Evolutionary conservation across 1,140 invertebrate genomes (phyloP), one percentile per base, ranked within the genome.

Genomic region (Leptinotarsa lineolata): DNA sequence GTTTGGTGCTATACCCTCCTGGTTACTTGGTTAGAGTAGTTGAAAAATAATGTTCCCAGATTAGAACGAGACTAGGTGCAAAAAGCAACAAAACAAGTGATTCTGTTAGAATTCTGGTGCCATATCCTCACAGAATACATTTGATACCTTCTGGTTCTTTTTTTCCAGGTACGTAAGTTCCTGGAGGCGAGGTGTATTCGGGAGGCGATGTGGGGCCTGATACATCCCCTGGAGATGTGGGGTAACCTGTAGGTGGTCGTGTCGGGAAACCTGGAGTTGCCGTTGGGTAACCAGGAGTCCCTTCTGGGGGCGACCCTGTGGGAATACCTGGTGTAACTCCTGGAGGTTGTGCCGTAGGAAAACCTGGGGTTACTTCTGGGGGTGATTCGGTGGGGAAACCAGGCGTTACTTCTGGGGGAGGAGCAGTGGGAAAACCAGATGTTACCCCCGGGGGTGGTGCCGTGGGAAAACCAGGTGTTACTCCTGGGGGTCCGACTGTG

Each of bases 141-240:
- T 78, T 70, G 73, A 68, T 58, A 69, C 68, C 21, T 63, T 68
- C 48, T 74, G 70, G 21, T 74, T 77, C 64, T 75, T 75, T 65
- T 75, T 76, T 21, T 75, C 68, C 71, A 72, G 70, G 72, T 81
- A 77, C 72, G 8, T 70, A 70, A 39, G 72, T 30, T 48, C 72
- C 75, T 65, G 68, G 72, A 11, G 72, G 65, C 18, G 78, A 75
- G 13, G 74, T 74, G 12, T 71, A 76, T 39, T 39, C 30, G 30
- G 30, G 30, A 39, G 30, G 8, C 3, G 30, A 39, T 39, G 30
- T 39, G 30, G 30, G 30, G 8, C 30, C 30, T 39, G 30, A 39
- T 39, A 39, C 30, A 39, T 44, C 20, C 59, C 18, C n/a, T 2
- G 70, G 39, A 13, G 59, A n/a, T 54, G 72, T 46, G 48, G 72